These are phyloP conservation scores for Oxytorus armatus DNA, from an alignment of 2,888 invertebrate species.

Conservation along the genomic window DNA sequence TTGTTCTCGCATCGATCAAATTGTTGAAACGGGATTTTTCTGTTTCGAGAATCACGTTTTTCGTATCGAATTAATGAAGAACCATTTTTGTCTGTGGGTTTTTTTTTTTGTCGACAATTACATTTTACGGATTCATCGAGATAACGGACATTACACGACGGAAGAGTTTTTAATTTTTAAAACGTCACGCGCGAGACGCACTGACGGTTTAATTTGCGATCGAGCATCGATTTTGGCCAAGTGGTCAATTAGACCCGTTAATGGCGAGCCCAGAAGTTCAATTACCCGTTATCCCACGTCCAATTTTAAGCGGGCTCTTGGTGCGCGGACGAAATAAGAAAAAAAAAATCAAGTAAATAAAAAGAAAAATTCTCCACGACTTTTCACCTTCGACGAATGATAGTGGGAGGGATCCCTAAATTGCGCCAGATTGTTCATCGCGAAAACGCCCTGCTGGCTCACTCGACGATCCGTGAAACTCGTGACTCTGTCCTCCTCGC, in stretches of 20 bases:
- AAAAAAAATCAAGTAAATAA: background rate
- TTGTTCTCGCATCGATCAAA: too few species aligned
- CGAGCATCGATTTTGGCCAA: conserved; percentile 22
- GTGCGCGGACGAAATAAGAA: background rate
- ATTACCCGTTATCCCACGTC: conserved; percentile 58
- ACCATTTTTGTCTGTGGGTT: too few species aligned
- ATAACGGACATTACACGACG: background rate
- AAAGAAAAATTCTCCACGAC: conserved; percentile 10
- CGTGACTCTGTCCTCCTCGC: conserved; percentile 7
- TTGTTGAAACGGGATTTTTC: too few species aligned
- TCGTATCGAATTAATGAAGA: too few species aligned
- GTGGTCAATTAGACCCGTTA: conserved; percentile 54
- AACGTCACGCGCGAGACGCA: background rate
- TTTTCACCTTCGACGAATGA: conserved; percentile 14
- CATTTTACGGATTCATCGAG: background rate
- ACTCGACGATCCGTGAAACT: conserved; percentile 21
- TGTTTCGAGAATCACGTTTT: too few species aligned
- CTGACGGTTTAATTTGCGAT: conserved; percentile 12
- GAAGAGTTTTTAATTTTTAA: background rate
- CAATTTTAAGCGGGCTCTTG: conserved; percentile 4
- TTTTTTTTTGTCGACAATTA: background rate
- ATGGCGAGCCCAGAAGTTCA: conserved; percentile 49
- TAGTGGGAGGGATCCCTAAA: conserved; percentile 20
- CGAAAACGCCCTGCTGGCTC: conserved; percentile 1
- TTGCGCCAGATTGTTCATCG: conserved; percentile 45